Conservation (phyloP, 2,888 invertebrate genomes). For the Drosophila differens region DNA sequence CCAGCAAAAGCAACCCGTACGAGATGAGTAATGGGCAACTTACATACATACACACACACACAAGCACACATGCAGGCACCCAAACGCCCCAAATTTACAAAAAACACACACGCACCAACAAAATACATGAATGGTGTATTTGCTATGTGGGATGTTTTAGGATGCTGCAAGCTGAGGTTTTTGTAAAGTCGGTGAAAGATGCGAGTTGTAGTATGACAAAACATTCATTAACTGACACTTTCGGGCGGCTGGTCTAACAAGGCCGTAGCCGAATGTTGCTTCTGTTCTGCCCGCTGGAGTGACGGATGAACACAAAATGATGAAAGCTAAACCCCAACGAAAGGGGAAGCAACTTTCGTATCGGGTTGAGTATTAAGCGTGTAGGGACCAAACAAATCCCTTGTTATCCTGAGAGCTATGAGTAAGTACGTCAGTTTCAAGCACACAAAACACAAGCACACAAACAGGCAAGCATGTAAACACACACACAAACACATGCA, state of each 20-base stretch:
- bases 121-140: conserved; percentile 19
- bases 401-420: conserved; percentile 65
- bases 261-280: conserved; percentile 24
- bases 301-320: conserved; percentile 52
- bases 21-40: conserved; percentile 55
- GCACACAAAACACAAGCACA: conserved; percentile 21
- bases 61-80: conserved; percentile 2
- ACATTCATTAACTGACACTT: conserved; percentile 74
- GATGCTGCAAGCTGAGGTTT: conserved; percentile 27
- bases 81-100: conserved; percentile 17
- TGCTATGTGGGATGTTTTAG: conserved; percentile 25
- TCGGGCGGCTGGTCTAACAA: conserved; percentile 34
- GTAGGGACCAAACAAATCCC: conserved; percentile 65
- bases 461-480: conserved; percentile 25
- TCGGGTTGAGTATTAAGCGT: conserved; percentile 58
- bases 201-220: conserved; percentile 59
- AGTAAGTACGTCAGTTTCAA: conserved; percentile 56
- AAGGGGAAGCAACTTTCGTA: conserved; percentile 29
- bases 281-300: conserved; percentile 28
- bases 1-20: conserved; percentile 41
- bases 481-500: background rate
- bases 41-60: background rate
- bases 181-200: conserved; percentile 46
- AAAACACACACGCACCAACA: conserved; percentile 13
- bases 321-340: conserved; percentile 49